These are phyloP conservation scores for Sogatella furcifera DNA, from an alignment of 1,140 invertebrate species.

Conservation along the genomic window DNA sequence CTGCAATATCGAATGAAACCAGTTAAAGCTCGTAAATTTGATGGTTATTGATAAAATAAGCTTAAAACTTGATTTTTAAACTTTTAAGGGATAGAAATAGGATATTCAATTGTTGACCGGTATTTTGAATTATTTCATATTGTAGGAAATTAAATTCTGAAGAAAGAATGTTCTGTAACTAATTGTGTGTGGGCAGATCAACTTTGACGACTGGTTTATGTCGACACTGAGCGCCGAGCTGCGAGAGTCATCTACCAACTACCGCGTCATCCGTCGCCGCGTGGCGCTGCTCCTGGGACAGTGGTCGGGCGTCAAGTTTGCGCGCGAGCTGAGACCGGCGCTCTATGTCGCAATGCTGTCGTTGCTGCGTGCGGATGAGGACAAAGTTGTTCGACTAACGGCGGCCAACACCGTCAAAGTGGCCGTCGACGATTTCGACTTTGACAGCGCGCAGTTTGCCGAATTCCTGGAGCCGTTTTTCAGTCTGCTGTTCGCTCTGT, in stretches of 20 bases:
- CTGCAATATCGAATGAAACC: too few relatives aligned
- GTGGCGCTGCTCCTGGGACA: conserved; percentile 79
- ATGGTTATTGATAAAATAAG: too few relatives aligned
- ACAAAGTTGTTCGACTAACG: conserved; percentile 75
- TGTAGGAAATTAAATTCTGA: too few relatives aligned
- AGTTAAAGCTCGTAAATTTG: too few relatives aligned
- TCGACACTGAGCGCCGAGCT: conserved; percentile 71
- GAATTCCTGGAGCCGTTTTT: conserved; percentile 70
- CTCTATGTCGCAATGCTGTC: conserved; percentile 70
- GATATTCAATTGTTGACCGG: too few relatives aligned
- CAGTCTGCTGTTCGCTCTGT: conserved; percentile 63
- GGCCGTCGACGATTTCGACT: conserved; percentile 87
- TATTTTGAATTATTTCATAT: too few relatives aligned
- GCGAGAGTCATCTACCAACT: conserved; percentile 69
- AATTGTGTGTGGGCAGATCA: too few relatives aligned
- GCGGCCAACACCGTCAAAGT: conserved; percentile 63
- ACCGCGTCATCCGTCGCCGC: conserved; percentile 75
- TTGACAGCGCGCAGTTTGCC: conserved; percentile 72
- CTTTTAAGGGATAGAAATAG: too few relatives aligned
- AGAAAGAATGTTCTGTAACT: too few relatives aligned
- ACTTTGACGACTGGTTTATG: conserved; percentile 91
- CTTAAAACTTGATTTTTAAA: too few relatives aligned
- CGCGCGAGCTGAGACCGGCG: conserved; percentile 59
- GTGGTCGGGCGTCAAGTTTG: conserved; percentile 81
- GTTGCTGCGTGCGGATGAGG: conserved; percentile 56